Percentiles rank a stretch among this genome's conserved stretches.
Conservation (phyloP, 2,888 invertebrate species). For the Pseudococcus jackbeardsleyi region DNA sequence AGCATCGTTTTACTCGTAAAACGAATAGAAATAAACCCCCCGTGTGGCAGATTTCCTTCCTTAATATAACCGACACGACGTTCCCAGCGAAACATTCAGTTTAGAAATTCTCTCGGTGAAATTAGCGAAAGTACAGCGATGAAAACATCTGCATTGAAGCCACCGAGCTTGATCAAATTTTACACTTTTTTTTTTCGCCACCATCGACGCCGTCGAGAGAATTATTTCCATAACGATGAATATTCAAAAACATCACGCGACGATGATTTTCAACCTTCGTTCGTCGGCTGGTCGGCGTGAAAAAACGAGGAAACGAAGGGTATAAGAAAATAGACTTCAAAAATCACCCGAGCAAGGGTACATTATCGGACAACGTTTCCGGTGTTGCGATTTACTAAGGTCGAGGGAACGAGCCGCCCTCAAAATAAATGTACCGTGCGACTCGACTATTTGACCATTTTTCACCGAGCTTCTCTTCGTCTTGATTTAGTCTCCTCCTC, state of each 20-base stretch:
- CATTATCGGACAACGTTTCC: conserved; percentile 33
- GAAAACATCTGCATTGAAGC: not conserved
- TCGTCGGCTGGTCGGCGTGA: not conserved
- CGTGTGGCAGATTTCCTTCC: not conserved
- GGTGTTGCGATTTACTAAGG: conserved; percentile 30
- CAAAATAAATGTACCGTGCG: conserved; percentile 17
- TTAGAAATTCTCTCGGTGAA: not conserved
- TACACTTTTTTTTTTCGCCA: not conserved
- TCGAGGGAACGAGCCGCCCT: not conserved
- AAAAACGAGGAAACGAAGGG: not conserved
- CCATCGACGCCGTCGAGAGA: not conserved
- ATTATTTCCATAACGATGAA: conserved; percentile 1
- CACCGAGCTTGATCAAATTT: too few species aligned
- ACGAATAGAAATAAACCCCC: not conserved
- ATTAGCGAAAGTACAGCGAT: not conserved
- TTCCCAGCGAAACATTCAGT: not conserved
- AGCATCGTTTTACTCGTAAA: not conserved
- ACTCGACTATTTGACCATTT: conserved; percentile 9
- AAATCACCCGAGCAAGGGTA: conserved; percentile 20
- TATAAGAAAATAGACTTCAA: not conserved
- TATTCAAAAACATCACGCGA: not conserved
- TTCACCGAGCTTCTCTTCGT: too few species aligned
- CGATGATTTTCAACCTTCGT: not conserved
- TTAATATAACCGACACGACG: not conserved
- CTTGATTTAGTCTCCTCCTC: not conserved